phyloP scores from a whole-genome alignment of 2,797 vertebrate species.

The Propithecus deckenii region DNA sequence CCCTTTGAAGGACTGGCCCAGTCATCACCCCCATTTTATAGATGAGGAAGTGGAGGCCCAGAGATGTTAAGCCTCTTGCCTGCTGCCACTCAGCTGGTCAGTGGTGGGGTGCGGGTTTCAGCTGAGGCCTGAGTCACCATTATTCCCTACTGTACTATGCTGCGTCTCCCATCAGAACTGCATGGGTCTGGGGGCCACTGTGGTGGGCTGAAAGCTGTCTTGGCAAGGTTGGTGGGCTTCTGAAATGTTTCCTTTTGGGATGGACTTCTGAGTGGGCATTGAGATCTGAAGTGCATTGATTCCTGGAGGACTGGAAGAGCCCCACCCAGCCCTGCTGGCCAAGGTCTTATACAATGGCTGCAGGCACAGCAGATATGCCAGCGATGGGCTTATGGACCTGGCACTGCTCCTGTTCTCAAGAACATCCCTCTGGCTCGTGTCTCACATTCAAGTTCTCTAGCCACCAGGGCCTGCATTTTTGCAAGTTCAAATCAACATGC shows the following conservation, averaged over 20 bases:
- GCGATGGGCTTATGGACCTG: fast-evolving
- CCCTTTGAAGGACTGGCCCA: neutral
- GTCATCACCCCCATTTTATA: neutral
- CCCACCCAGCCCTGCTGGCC: neutral
- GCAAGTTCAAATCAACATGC: neutral
- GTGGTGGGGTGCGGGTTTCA: neutral
- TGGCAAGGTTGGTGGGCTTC: neutral
- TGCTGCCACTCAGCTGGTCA: neutral
- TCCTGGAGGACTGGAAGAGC: neutral
- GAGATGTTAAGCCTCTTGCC: neutral
- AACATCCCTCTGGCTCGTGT: neutral
- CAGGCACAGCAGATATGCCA: neutral
- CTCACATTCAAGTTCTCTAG: neutral
- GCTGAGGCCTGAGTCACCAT: neutral
- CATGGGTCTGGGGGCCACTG: neutral
- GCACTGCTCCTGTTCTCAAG: neutral
- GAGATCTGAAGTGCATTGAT: neutral
- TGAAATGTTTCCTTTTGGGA: neutral
- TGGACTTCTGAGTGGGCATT: neutral
- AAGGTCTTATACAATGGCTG: neutral
- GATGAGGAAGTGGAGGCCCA: neutral
- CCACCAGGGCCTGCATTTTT: neutral
- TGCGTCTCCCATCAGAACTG: neutral
- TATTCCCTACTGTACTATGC: neutral
- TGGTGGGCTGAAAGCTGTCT: neutral